Conservation (phyloP, 2,113 vertebrate species). For the Corapipo altera region DNA sequence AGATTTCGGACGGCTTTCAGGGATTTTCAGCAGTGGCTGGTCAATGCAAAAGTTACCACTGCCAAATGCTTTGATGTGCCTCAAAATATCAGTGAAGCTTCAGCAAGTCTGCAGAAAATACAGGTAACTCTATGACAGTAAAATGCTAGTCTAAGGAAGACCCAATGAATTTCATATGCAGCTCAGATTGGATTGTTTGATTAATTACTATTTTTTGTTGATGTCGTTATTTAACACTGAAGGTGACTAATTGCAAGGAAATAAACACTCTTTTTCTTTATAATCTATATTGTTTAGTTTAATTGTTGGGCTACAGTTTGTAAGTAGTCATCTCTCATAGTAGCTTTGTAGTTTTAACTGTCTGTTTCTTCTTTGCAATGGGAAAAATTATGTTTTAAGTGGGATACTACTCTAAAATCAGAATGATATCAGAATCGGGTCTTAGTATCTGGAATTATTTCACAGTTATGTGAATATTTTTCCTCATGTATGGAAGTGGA, state of each 20-base stretch:
- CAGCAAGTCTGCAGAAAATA: slow-evolving; percentile 86
- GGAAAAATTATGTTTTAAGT: neutral
- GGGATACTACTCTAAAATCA: neutral
- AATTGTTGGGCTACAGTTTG: neutral
- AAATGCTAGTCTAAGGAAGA: neutral
- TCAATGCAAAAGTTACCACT: slow-evolving; percentile 90
- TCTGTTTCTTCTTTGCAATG: neutral
- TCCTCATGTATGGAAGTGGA: neutral
- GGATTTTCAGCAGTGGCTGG: slow-evolving; percentile 96
- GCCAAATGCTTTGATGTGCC: slow-evolving; percentile 95
- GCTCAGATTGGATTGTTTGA: neutral
- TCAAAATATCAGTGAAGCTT: slow-evolving; percentile 85
- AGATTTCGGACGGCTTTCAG: slow-evolving; percentile 86
- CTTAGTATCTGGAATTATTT: neutral
- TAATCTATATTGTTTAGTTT: neutral
- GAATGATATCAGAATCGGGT: fast-evolving
- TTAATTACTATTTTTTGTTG: neutral
- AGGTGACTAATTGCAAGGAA: neutral
- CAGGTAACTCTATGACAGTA: slow-evolving; percentile 78
- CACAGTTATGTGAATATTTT: neutral
- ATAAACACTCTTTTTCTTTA: neutral
- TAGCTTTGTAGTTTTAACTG: neutral
- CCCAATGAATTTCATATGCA: neutral
- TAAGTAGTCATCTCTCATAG: neutral
- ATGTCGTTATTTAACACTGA: neutral